Conservation (phyloP, 2,888 invertebrate species). For the Ochropleura plecta region DNA sequence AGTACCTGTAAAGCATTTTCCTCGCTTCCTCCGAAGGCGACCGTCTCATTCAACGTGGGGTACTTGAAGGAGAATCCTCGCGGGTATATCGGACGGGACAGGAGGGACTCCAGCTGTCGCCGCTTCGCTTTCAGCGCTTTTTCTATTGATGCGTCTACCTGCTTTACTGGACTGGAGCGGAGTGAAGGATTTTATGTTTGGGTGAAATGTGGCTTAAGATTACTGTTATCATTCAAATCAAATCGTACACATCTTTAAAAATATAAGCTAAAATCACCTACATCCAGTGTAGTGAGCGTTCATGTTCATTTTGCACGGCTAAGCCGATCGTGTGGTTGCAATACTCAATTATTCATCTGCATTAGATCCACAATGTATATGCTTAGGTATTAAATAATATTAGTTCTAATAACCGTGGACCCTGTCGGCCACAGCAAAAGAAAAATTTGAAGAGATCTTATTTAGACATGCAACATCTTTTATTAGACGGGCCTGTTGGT, state of each 20-base stretch:
- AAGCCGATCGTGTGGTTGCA: too few species aligned
- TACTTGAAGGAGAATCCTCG: constrained; percentile 93
- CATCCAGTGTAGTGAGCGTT: not conserved
- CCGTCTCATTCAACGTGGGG: constrained; percentile 84
- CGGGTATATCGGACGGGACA: constrained; percentile 92
- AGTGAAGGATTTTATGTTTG: constrained; percentile 64
- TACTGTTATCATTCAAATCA: too few species aligned
- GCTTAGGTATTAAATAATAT: too few species aligned
- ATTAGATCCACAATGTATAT: too few species aligned
- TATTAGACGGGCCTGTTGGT: too few species aligned
- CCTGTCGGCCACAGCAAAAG: too few species aligned
- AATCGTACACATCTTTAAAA: not conserved
- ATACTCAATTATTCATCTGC: too few species aligned
- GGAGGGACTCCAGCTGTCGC: constrained; percentile 87
- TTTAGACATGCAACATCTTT: too few species aligned
- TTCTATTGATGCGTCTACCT: constrained; percentile 80
- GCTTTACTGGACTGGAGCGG: constrained; percentile 76
- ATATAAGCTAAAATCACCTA: not conserved
- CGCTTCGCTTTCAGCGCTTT: constrained; percentile 87
- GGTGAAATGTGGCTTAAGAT: not conserved
- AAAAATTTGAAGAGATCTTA: too few species aligned
- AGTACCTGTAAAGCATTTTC: constrained; percentile 86
- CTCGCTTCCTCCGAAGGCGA: constrained; percentile 68
- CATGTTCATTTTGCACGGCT: too few species aligned
- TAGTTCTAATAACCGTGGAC: too few species aligned